phyloP scores from a whole-genome alignment of 1,140 invertebrate species.

The Drosophila bifasciata region DNA sequence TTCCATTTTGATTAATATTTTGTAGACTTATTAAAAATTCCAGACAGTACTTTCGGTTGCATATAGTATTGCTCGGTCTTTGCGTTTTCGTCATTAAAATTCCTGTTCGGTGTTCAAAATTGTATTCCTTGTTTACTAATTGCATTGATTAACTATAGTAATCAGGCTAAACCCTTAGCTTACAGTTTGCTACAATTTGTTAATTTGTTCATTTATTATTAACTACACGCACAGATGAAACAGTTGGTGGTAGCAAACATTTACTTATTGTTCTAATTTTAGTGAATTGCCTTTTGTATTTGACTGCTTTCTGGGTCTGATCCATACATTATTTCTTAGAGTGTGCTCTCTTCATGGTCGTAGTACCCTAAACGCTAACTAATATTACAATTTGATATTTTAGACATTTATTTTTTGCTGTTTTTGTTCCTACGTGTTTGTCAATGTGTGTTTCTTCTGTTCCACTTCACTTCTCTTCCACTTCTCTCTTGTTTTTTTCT shows the following conservation, averaged over 20 bases:
- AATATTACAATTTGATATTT: slow-evolving; percentile 64
- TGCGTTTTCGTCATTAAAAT: slow-evolving; percentile 58
- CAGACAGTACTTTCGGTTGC: slow-evolving; percentile 58
- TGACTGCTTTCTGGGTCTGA: slow-evolving; percentile 23
- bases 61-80: slow-evolving; percentile 45
- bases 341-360: slow-evolving; percentile 18
- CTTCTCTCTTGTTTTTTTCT: slow-evolving; percentile 51
- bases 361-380: slow-evolving; percentile 63
- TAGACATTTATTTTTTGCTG: slow-evolving; percentile 64
- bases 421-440: slow-evolving; percentile 29
- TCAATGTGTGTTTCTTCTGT: slow-evolving; percentile 26
- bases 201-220: slow-evolving; percentile 46
- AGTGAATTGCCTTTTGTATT: slow-evolving; percentile 63
- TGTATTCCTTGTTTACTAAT: slow-evolving; percentile 39
- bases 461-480: slow-evolving; percentile 4
- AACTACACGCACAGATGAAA: slow-evolving; percentile 63
- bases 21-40: slow-evolving; percentile 45
- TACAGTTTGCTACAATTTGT: slow-evolving; percentile 60
- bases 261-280: slow-evolving; percentile 64
- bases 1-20: slow-evolving; percentile 39
- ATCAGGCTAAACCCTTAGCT: slow-evolving; percentile 51
- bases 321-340: background rate
- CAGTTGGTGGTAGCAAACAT: slow-evolving; percentile 71
- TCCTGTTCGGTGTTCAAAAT: slow-evolving; percentile 73
- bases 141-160: slow-evolving; percentile 20